Evolutionary conservation across 2,113 vertebrate species (phyloP).

Genomic region (Speoplatyrhinus poulsoni): DNA sequence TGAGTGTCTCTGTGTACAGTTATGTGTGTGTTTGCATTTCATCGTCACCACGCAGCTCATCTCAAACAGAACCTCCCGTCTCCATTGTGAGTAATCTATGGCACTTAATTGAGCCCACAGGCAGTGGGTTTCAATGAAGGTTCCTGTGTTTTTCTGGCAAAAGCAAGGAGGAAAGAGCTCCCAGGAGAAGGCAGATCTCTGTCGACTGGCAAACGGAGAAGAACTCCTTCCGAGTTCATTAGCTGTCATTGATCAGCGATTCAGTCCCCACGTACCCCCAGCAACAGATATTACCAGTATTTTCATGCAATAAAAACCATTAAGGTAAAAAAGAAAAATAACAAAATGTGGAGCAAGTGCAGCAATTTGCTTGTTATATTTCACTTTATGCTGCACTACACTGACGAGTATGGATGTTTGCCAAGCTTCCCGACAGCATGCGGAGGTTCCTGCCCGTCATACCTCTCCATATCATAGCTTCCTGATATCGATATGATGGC

Average conservation of each 20-base stretch:
- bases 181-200: constrained; percentile 56
- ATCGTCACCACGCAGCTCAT: constrained; percentile 29
- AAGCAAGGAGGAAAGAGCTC: constrained; percentile 47
- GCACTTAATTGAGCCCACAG: constrained; percentile 72
- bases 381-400: constrained; percentile 35
- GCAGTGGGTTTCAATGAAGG: constrained; percentile 67
- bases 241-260: constrained; percentile 72
- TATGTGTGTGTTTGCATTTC: constrained; percentile 20
- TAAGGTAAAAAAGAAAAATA: constrained; percentile 44
- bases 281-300: constrained; percentile 42
- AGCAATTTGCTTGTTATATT: constrained; percentile 41
- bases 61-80: constrained; percentile 49
- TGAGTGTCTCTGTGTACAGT: background rate
- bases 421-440: constrained; percentile 43
- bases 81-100: constrained; percentile 69
- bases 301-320: constrained; percentile 43
- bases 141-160: constrained; percentile 57
- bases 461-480: constrained; percentile 45
- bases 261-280: constrained; percentile 48
- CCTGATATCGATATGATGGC: constrained; percentile 52
- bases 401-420: constrained; percentile 48
- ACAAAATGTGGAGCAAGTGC: constrained; percentile 37
- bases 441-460: constrained; percentile 37
- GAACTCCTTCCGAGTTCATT: constrained; percentile 73
- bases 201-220: constrained; percentile 67